Percentiles rank a stretch among this genome's conserved stretches.
phyloP scores from a whole-genome alignment of 2,113 vertebrate species.

The Heterotis niloticus region DNA sequence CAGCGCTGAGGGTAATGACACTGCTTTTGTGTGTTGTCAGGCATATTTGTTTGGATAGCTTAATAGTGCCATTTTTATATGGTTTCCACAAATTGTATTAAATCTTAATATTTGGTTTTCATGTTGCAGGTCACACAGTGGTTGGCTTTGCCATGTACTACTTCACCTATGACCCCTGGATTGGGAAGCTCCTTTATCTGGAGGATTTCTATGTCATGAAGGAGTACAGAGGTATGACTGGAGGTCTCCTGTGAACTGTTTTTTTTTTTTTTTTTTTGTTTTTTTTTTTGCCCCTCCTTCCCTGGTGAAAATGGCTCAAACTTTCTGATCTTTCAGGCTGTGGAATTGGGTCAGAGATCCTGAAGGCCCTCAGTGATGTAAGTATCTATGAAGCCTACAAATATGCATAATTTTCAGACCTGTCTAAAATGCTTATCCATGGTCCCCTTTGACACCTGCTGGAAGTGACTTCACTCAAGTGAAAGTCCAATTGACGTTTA shows the following conservation, averaged over 20 bases:
- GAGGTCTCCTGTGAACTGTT: neutral
- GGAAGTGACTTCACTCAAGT: neutral
- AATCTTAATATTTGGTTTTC: too few relatives aligned
- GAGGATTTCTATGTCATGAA: slow-evolving; percentile 72
- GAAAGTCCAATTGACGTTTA: too few relatives aligned
- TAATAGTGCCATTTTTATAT: too few relatives aligned
- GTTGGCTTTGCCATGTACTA: slow-evolving; percentile 71
- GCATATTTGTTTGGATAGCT: too few relatives aligned
- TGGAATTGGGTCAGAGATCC: slow-evolving; percentile 64
- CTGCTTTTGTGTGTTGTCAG: neutral
- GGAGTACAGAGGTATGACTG: slow-evolving; percentile 57
- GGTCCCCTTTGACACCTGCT: neutral
- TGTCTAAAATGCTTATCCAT: neutral
- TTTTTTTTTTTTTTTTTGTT: neutral
- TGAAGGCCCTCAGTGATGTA: slow-evolving; percentile 71
- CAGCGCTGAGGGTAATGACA: slow-evolving; percentile 51
- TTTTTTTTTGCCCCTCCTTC: too few relatives aligned
- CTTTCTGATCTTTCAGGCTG: slow-evolving; percentile 54
- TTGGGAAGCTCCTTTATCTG: slow-evolving; percentile 70
- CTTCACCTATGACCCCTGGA: slow-evolving; percentile 69
- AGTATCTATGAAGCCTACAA: neutral
- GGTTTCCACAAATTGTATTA: too few relatives aligned
- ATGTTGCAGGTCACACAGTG: slow-evolving; percentile 45
- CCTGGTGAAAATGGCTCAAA: too few relatives aligned
- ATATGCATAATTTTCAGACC: neutral